Conservation (phyloP, 2,113 vertebrate genomes). For the Todiramphus saurophagus region DNA sequence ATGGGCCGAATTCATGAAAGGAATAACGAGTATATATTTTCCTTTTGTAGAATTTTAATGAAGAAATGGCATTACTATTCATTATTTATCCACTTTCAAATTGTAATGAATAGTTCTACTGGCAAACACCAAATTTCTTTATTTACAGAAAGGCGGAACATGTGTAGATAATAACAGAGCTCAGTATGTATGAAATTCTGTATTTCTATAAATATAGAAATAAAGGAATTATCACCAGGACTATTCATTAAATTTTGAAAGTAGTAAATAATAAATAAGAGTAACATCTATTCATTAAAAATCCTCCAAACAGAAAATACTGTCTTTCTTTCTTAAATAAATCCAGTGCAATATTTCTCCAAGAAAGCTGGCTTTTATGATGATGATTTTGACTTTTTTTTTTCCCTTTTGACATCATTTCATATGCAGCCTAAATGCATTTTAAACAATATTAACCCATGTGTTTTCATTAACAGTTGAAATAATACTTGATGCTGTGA, state of each 20-base stretch:
- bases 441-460: constrained; percentile 10
- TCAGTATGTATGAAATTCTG: constrained; percentile 53
- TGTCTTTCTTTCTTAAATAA: constrained; percentile 13
- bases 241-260: constrained; percentile 64
- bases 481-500: not conserved
- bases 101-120: constrained; percentile 70
- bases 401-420: not conserved
- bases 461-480: not conserved
- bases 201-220: constrained; percentile 68
- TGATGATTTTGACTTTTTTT: not conserved
- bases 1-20: constrained; percentile 69
- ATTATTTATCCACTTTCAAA: constrained; percentile 76
- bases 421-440: constrained; percentile 8
- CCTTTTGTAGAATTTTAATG: constrained; percentile 74
- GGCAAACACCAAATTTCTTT: constrained; percentile 75
- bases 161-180: constrained; percentile 58
- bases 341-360: not conserved
- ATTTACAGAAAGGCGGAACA: constrained; percentile 65
- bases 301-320: constrained; percentile 22
- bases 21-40: constrained; percentile 70
- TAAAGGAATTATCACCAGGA: constrained; percentile 63
- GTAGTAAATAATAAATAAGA: constrained; percentile 58
- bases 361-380: not conserved
- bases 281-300: constrained; percentile 57
- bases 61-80: constrained; percentile 67